Evolutionary conservation across 2,113 vertebrate genomes (phyloP), one percentile per base, ranked within the genome.

Genomic region (Rallus limicola): DNA sequence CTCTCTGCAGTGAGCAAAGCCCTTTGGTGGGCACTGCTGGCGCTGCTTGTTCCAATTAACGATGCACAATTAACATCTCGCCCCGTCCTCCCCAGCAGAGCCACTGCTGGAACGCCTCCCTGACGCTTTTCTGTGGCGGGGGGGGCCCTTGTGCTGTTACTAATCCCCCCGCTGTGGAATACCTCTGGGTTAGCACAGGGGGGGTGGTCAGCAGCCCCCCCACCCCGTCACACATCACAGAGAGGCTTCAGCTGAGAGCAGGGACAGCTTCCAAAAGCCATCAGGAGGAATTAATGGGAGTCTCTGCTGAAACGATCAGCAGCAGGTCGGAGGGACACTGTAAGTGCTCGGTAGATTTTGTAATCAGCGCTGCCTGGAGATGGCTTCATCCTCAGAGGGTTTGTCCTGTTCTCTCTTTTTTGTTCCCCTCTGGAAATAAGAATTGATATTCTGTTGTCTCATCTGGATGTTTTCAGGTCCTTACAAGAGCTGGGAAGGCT

Each of bases 71-170:
- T 65, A 92, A 50, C 68, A 62, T 31, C 71, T 25, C 19, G 1
- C 0, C 1, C 34, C 74, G 15, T 29, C 33, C 48, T 60, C 36
- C 71, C 53, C 34, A 21, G 59, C 75, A 60, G 50, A 50, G 33
- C 1, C 1, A 38, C 24, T 34, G 28, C 6, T 4, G 5, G 53
- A 31, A 72, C 63, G 18, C 2, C 7, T 33, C 62, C 21, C 3
- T 23, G 38, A 59, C 9, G 18, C 55, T n/a, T n/a, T 40, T 42
- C 36, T 25, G 23, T 26, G 1, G 0, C 0, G 13, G 13, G 34
- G 70, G 11, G 21, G 40, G 50, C 21, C 34, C 34, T 36, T 3
- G 33, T 2, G 19, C 72, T 62, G 63, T 50, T 85, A 10, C 53
- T n/a, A 7, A 8, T 19, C 58, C 46, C 52, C 4, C 3, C 2